A percentile compares a stretch with the other conserved stretches of the same genome.
These are phyloP conservation scores for Corythornis leucogaster DNA, from an alignment of 2,797 vertebrate genomes.

Conservation along the genomic window DNA sequence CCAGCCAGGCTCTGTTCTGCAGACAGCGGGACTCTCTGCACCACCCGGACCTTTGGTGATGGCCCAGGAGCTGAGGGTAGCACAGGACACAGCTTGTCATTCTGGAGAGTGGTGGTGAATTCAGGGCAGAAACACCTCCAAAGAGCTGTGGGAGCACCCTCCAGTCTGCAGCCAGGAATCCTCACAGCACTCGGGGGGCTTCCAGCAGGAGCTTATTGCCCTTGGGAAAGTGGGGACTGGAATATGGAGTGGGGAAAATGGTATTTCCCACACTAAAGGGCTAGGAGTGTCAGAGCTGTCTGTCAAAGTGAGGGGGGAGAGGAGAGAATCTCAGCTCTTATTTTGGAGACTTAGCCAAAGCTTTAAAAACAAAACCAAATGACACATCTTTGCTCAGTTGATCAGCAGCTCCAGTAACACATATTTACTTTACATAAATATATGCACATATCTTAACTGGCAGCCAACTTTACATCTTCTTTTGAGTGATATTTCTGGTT, in stretches of 20 bases:
- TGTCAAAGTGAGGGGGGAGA: neutral
- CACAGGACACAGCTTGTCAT: neutral
- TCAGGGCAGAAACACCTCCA: neutral
- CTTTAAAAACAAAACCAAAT: neutral
- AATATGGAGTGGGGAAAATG: neutral
- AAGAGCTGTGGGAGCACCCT: neutral
- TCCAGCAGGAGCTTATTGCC: neutral
- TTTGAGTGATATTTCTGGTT: neutral
- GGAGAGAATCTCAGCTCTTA: neutral
- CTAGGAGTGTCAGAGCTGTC: neutral
- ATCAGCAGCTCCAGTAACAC: neutral
- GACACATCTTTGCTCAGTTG: neutral
- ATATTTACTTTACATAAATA: slow-evolving; percentile 6
- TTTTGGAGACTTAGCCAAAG: neutral
- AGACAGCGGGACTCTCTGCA: neutral
- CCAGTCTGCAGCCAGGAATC: neutral
- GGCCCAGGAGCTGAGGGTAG: neutral
- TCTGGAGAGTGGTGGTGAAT: neutral
- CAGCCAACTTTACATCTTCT: neutral
- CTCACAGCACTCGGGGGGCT: neutral
- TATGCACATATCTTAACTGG: neutral
- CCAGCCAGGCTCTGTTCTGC: neutral
- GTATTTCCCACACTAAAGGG: neutral
- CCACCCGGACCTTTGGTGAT: neutral
- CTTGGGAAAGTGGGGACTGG: fast-evolving